A percentile compares a stretch with the other conserved stretches of the same genome.
Conservation (phyloP, 2,797 vertebrate genomes). For the Sebastes oblongus region DNA sequence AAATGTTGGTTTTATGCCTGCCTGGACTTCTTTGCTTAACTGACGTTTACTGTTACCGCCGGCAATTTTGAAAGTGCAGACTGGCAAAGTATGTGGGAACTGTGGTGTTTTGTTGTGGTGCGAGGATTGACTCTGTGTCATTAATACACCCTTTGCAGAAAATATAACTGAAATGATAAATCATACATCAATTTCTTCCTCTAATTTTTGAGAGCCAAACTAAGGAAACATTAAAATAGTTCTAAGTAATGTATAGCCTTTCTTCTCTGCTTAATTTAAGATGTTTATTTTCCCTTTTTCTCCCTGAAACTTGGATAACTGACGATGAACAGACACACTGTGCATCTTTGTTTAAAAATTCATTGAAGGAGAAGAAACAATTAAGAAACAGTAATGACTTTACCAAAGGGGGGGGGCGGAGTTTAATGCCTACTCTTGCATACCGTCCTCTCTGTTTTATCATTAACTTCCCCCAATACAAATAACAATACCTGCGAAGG, state of each 20-base stretch:
- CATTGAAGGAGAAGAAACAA: slow-evolving; percentile 72
- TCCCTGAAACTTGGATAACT: slow-evolving; percentile 40
- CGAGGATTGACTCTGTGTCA: slow-evolving; percentile 27
- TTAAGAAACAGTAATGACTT: slow-evolving; percentile 65
- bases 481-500: slow-evolving; percentile 30
- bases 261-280: slow-evolving; percentile 35
- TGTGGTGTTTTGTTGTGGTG: slow-evolving; percentile 32
- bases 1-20: slow-evolving; percentile 66
- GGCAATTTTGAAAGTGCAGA: slow-evolving; percentile 43
- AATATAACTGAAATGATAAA: slow-evolving; percentile 32
- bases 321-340: slow-evolving; percentile 44
- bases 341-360: slow-evolving; percentile 44
- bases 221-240: not conserved
- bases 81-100: slow-evolving; percentile 40
- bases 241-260: slow-evolving; percentile 8
- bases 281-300: slow-evolving; percentile 23
- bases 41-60: slow-evolving; percentile 24
- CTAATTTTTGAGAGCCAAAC: slow-evolving; percentile 8
- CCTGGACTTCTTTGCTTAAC: slow-evolving; percentile 50
- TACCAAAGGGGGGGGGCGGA: slow-evolving; percentile 25
- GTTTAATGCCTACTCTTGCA: slow-evolving; percentile 46
- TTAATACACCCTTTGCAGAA: slow-evolving; percentile 27
- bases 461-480: slow-evolving; percentile 52
- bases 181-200: slow-evolving; percentile 11
- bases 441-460: slow-evolving; percentile 49